A percentile compares a stretch with the other conserved stretches of the same genome.
Evolutionary conservation across 2,797 vertebrate species (phyloP).

Genomic region (Tapera naevia): DNA sequence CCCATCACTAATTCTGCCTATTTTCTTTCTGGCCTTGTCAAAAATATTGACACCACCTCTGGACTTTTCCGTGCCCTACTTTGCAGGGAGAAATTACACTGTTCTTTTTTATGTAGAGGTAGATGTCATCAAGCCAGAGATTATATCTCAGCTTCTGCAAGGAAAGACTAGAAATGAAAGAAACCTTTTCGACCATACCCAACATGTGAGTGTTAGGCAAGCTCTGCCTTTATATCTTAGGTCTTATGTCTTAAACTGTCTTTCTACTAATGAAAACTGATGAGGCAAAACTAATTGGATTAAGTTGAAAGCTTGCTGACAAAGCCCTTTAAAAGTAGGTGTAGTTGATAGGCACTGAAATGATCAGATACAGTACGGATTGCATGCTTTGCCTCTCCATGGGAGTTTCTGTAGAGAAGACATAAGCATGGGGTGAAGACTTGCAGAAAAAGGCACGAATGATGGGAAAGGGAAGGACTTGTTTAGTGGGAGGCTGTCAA

Average conservation of each 20-base stretch:
- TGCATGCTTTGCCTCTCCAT: background rate
- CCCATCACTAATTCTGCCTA: background rate
- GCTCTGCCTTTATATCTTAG: background rate
- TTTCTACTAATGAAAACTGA: background rate
- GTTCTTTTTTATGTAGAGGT: background rate
- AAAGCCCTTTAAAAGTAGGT: background rate
- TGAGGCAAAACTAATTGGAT: background rate
- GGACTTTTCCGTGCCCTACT: background rate
- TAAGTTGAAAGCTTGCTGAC: background rate
- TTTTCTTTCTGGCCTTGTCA: background rate
- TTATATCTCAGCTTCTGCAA: background rate
- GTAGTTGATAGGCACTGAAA: background rate
- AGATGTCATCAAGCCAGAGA: background rate
- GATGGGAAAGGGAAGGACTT: background rate
- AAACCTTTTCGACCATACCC: background rate
- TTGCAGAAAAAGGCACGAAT: background rate
- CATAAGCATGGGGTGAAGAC: accelerated
- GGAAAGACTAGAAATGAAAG: background rate
- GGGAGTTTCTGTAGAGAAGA: background rate
- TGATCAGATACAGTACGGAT: background rate
- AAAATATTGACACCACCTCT: background rate
- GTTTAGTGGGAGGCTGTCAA: background rate
- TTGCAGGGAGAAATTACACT: background rate
- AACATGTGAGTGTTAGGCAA: background rate
- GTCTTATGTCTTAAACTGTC: background rate